These are phyloP conservation scores for Andricus quercusramuli DNA, from an alignment of 2,888 invertebrate genomes.

Conservation along the genomic window DNA sequence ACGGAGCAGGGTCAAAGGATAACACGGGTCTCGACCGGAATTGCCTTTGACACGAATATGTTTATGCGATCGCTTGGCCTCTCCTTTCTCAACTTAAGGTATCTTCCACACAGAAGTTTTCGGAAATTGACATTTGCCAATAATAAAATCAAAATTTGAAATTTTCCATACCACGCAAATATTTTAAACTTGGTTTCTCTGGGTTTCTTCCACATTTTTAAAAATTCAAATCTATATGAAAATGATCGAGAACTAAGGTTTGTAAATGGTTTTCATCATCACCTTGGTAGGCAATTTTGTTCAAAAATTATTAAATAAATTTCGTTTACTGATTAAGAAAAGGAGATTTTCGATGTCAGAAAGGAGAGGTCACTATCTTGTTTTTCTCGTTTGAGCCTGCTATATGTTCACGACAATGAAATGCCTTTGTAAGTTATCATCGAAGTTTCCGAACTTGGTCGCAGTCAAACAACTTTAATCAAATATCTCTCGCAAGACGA, in stretches of 20 bases:
- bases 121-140: background rate
- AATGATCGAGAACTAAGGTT: too few relatives aligned
- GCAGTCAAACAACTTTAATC: constrained; percentile 75
- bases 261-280: too few relatives aligned
- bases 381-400: background rate
- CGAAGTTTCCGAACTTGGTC: constrained; percentile 70
- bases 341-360: background rate
- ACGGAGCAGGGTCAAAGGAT: constrained; percentile 76
- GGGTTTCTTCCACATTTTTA: too few relatives aligned
- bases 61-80: constrained; percentile 72
- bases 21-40: constrained; percentile 74
- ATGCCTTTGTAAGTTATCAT: constrained; percentile 72
- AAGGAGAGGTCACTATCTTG: background rate
- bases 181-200: too few relatives aligned
- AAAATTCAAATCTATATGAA: too few relatives aligned
- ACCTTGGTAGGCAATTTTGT: background rate
- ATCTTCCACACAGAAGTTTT: constrained; percentile 50
- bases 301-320: background rate
- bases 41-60: constrained; percentile 76
- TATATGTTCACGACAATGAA: constrained; percentile 65
- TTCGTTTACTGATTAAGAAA: background rate
- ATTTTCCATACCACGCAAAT: background rate
- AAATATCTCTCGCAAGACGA: constrained; percentile 70
- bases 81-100: constrained; percentile 66
- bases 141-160: background rate